Percentiles rank a stretch among this genome's conserved stretches.
Evolutionary conservation across 2,113 vertebrate species (phyloP).

Genomic region (Misgurnus anguillicaudatus): DNA sequence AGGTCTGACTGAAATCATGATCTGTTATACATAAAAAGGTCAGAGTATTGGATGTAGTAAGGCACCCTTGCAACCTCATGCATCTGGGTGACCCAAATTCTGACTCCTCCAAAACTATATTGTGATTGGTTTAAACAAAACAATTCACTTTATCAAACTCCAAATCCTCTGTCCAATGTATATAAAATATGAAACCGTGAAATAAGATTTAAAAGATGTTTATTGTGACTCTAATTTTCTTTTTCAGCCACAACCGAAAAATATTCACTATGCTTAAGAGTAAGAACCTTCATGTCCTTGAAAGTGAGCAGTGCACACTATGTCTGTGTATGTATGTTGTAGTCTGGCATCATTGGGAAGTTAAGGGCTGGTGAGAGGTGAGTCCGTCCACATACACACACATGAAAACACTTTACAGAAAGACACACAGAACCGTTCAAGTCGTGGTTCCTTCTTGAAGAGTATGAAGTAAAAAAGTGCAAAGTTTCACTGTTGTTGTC

Average conservation of each 20-base stretch:
- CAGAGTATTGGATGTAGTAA: background rate
- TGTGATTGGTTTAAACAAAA: no score
- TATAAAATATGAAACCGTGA: no score
- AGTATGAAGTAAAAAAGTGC: conserved; percentile 37
- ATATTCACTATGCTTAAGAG: background rate
- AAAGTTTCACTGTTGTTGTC: conserved; percentile 18
- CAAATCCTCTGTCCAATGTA: no score
- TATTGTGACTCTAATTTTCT: background rate
- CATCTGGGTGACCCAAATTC: background rate
- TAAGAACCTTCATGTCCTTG: background rate
- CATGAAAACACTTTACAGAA: background rate
- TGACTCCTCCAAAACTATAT: background rate
- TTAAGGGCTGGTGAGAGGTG: background rate
- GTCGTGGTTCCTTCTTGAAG: conserved; percentile 10
- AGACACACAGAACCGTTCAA: background rate
- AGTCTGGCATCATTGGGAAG: background rate
- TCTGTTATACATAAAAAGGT: background rate
- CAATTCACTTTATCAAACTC: no score
- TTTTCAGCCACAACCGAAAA: background rate
- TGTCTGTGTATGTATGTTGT: background rate
- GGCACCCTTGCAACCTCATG: background rate
- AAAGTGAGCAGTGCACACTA: background rate
- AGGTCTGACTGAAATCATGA: background rate
- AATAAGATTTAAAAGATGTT: background rate
- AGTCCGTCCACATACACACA: background rate